Percentiles rank a stretch among this genome's conserved stretches.
phyloP scores from a whole-genome alignment of 2,888 invertebrate genomes.

The Ormia ochracea region DNA sequence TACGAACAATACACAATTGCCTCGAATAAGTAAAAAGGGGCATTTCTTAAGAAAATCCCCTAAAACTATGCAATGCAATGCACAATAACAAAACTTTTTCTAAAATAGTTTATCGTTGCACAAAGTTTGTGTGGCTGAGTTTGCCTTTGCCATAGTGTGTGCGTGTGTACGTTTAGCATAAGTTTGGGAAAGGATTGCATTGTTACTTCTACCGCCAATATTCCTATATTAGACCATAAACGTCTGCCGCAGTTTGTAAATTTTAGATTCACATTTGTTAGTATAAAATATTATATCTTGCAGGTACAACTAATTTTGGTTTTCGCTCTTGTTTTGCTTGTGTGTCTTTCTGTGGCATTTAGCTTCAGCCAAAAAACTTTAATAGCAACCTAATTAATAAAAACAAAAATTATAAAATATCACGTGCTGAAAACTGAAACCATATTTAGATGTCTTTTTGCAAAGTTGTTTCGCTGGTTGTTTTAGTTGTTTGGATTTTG shows the following conservation, averaged over 20 bases:
- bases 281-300: slow-evolving; percentile 34
- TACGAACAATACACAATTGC: neutral
- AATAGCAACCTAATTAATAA: slow-evolving; percentile 74
- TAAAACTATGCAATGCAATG: slow-evolving; percentile 53
- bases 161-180: neutral
- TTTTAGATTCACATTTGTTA: slow-evolving; percentile 42
- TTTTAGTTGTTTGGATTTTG: slow-evolving; percentile 24
- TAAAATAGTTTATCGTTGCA: slow-evolving; percentile 67
- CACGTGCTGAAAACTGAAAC: slow-evolving; percentile 65
- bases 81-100: slow-evolving; percentile 50
- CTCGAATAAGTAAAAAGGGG: slow-evolving; percentile 13
- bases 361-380: slow-evolving; percentile 66
- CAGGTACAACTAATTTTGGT: slow-evolving; percentile 29
- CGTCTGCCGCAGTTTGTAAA: slow-evolving; percentile 56
- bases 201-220: slow-evolving; percentile 20
- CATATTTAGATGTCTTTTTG: slow-evolving; percentile 55
- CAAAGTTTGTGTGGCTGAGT: slow-evolving; percentile 53
- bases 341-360: slow-evolving; percentile 59
- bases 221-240: slow-evolving; percentile 60
- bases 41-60: slow-evolving; percentile 49
- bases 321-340: neutral
- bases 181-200: slow-evolving; percentile 6
- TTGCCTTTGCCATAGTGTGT: neutral
- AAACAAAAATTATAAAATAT: slow-evolving; percentile 67
- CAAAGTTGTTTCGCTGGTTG: slow-evolving; percentile 24